Evolutionary conservation across 2,113 vertebrate species (phyloP), one percentile per base, ranked within the genome.

Genomic region (Coreoperca whiteheadi): DNA sequence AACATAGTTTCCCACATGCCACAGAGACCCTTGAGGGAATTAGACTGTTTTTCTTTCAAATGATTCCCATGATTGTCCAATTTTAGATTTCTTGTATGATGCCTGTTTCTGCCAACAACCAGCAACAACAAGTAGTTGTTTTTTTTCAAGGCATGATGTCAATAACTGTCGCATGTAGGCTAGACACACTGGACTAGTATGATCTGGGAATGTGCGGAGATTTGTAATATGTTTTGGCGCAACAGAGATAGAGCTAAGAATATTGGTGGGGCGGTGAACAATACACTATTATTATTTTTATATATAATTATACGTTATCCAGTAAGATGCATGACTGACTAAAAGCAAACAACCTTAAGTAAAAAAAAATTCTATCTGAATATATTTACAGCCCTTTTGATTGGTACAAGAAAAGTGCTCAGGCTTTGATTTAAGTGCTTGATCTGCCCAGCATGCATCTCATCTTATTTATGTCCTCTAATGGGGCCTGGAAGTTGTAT

Each of bases 1-100:
- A 87, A 91, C 86, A 89, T 66, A 83, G 63, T 91, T 91, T 81
- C 84, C 85, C 85, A 92, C 84, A 90, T 83, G 70, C 81, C 73
- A 77, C 64, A 80, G 41, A 59, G 76, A 83, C 43, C 81, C 86
- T 72, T 57, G 61, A 76, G 81, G 87, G 87, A 80, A 86, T 87
- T 32, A 23, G 54, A 79, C 68, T 78, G 86, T 90, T 94, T 92
- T 86, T 37, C 76, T 86, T 89, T 68, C 10, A 82, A 89, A 84
- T 84, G 2, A 89, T 86, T 93, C 83, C 81, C 89, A 85, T 73
- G 70, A 88, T 83, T 85, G 79, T 87, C 53, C 65, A 81, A 51
- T 71, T 86, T 88, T 83, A 87, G 77, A 64, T 63, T 82, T 81
- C 41, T 77, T 81, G 71, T 56, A 54, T 70, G 37, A 69, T 28